Conservation (phyloP, 2,113 vertebrate species). For the Leucosticte australis region DNA sequence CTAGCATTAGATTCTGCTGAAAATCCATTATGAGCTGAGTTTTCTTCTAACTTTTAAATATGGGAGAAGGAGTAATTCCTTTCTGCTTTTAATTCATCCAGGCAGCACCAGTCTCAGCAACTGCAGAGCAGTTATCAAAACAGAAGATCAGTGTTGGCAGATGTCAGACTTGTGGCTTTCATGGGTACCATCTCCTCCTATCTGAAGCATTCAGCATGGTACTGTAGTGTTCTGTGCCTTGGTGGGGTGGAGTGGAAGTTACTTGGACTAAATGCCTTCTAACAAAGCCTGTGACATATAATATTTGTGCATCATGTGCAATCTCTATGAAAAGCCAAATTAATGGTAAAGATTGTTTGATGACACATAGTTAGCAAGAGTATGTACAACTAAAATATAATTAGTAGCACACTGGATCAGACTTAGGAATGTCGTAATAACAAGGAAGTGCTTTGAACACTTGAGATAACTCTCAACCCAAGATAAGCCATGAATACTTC, state of each 20-base stretch:
- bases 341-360: background rate
- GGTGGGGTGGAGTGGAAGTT: background rate
- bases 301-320: background rate
- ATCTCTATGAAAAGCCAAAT: background rate
- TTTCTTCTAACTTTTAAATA: background rate
- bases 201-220: background rate
- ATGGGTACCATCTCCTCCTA: background rate
- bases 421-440: background rate
- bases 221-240: background rate
- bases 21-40: background rate
- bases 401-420: background rate
- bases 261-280: background rate
- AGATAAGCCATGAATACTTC: background rate
- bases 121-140: background rate
- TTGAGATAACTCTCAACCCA: background rate
- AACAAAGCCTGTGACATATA: background rate
- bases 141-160: background rate
- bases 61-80: background rate
- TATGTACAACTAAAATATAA: background rate
- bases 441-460: background rate
- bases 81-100: background rate
- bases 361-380: background rate
- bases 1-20: constrained; percentile 1
- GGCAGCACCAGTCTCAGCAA: background rate
- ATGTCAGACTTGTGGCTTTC: background rate